Conservation (phyloP, 2,797 vertebrate genomes). For the Danio jaintianensis region DNA sequence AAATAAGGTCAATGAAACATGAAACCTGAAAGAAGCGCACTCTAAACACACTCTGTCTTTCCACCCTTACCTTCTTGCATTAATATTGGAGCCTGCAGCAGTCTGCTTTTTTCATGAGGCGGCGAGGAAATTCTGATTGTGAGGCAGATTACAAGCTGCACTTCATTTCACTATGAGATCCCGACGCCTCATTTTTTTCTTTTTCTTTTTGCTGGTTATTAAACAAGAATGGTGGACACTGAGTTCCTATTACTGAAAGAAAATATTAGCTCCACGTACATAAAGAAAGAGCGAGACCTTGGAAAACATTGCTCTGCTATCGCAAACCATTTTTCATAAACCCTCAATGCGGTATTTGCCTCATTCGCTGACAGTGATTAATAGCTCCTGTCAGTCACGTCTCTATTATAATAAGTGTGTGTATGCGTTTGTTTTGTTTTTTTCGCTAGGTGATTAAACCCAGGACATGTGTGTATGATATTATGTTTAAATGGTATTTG, state of each 20-base stretch:
- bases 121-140: constrained; percentile 50
- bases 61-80: constrained; percentile 33
- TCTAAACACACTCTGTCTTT: constrained; percentile 18
- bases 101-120: constrained; percentile 44
- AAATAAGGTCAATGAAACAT: constrained; percentile 49
- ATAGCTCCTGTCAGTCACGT: constrained; percentile 49
- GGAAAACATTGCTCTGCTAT: constrained; percentile 44
- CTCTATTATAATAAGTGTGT: constrained; percentile 13
- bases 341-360: not conserved
- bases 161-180: constrained; percentile 39
- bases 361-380: constrained; percentile 42
- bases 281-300: constrained; percentile 22
- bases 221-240: not conserved
- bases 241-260: constrained; percentile 28
- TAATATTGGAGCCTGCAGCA: constrained; percentile 39
- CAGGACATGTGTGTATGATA: not conserved
- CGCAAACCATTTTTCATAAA: constrained; percentile 42
- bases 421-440: not conserved
- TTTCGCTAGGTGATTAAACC: constrained; percentile 21
- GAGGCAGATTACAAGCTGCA: constrained; percentile 52
- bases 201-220: constrained; percentile 4
- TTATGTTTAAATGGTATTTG: not conserved
- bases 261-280: constrained; percentile 10
- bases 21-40: constrained; percentile 28
- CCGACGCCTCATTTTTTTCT: not conserved